Evolutionary conservation across 2,113 vertebrate species (phyloP).

Genomic region (Butorides virescens): DNA sequence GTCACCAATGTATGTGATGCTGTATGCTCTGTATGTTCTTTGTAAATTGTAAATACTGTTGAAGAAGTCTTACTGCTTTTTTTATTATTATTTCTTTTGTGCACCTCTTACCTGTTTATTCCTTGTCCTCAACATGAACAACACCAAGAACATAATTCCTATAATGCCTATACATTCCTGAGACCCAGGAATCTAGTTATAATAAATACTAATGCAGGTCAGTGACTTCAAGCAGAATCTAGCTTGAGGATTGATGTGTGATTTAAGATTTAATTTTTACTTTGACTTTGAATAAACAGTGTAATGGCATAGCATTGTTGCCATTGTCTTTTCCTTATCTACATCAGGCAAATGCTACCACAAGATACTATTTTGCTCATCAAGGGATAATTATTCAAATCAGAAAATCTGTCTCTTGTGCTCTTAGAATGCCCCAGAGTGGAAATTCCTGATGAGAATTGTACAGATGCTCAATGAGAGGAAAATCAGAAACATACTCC

Average conservation of each 20-base stretch:
- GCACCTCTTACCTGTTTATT: not conserved
- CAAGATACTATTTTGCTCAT: not conserved
- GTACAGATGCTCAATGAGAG: not conserved
- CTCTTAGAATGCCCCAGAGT: not conserved
- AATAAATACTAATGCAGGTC: not conserved
- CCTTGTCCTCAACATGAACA: not conserved
- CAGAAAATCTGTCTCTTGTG: constrained; percentile 2
- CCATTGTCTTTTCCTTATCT: not conserved
- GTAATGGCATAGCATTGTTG: not conserved
- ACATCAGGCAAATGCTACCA: not conserved
- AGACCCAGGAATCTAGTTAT: not conserved
- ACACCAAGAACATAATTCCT: not conserved
- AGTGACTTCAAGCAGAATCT: not conserved
- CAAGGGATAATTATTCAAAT: constrained; percentile 8
- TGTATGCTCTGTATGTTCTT: not conserved
- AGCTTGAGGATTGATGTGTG: not conserved
- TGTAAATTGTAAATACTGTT: not conserved
- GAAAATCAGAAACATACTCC: not conserved
- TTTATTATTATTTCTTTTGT: not conserved
- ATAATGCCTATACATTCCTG: not conserved
- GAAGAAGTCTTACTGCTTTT: not conserved
- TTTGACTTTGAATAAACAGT: not conserved
- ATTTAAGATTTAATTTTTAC: constrained; percentile 11
- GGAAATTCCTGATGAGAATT: constrained; percentile 35
- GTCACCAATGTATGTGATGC: not conserved